A percentile compares a stretch with the other conserved stretches of the same genome.
These are phyloP conservation scores for Emydoidea blandingii DNA, from an alignment of 2,797 vertebrate species.

Conservation along the genomic window DNA sequence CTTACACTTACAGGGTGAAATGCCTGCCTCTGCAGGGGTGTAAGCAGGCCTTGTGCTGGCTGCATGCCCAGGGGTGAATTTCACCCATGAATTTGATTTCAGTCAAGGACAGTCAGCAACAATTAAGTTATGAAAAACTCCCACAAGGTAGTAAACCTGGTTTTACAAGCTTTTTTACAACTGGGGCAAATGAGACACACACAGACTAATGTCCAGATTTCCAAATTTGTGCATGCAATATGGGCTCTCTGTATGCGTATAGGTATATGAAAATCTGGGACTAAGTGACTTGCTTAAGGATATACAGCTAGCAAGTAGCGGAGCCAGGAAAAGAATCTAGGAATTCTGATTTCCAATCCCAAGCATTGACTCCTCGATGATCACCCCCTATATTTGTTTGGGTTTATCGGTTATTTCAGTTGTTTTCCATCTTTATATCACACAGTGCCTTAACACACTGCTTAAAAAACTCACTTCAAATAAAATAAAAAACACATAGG, in stretches of 20 bases:
- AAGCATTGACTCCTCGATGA: background rate
- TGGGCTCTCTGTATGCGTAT: background rate
- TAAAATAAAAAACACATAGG: background rate
- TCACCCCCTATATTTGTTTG: background rate
- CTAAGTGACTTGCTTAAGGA: background rate
- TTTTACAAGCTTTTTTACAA: constrained; percentile 20
- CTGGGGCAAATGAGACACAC: background rate
- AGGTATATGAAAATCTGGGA: background rate
- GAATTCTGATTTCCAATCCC: background rate
- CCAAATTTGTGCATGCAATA: background rate
- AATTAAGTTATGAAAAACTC: constrained; percentile 28
- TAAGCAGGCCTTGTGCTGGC: background rate
- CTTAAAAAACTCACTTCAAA: background rate
- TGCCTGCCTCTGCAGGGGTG: background rate
- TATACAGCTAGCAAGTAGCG: background rate
- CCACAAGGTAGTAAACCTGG: constrained; percentile 31
- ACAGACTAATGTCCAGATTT: constrained; percentile 8
- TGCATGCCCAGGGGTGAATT: constrained; percentile 5
- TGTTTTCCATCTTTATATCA: background rate
- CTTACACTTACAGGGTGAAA: background rate
- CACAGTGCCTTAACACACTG: background rate
- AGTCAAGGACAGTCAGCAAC: background rate
- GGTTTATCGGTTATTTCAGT: background rate
- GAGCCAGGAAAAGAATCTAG: background rate
- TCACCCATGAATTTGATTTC: background rate